phyloP scores from a whole-genome alignment of 1,140 invertebrate species.

The Macrosteles quadrilineatus region DNA sequence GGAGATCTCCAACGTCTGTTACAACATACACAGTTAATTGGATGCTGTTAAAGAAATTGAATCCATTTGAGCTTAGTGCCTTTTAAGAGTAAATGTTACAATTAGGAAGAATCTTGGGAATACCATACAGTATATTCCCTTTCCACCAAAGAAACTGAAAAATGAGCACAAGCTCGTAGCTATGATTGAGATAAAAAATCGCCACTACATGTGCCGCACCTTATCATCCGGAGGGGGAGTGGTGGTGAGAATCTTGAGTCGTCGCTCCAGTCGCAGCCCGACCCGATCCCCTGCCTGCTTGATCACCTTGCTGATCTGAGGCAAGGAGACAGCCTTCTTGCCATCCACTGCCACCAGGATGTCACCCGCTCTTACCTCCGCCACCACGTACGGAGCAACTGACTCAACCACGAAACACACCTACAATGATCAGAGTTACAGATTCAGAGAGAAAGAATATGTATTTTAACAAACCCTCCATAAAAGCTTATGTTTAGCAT shows the following conservation, averaged over 20 bases:
- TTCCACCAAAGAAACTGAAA: too few species aligned
- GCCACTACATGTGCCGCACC: too few species aligned
- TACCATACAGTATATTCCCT: too few species aligned
- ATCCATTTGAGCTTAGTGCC: too few species aligned
- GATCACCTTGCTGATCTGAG: slow-evolving; percentile 70
- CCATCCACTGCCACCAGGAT: slow-evolving; percentile 79
- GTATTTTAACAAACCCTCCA: background rate
- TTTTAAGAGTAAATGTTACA: too few species aligned
- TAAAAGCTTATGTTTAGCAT: background rate
- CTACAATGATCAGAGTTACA: slow-evolving; percentile 29
- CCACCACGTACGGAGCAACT: slow-evolving; percentile 60
- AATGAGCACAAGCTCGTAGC: too few species aligned
- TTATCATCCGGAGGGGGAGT: slow-evolving; percentile 33
- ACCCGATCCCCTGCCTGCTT: slow-evolving; percentile 57
- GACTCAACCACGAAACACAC: slow-evolving; percentile 71
- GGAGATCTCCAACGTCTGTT: slow-evolving; percentile 15
- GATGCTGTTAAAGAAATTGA: too few species aligned
- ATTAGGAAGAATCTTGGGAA: too few species aligned
- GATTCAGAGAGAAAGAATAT: background rate
- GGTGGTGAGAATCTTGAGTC: slow-evolving; percentile 41
- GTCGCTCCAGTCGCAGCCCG: slow-evolving; percentile 60
- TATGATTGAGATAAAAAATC: too few species aligned
- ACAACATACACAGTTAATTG: slow-evolving; percentile 11
- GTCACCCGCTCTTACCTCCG: slow-evolving; percentile 74
- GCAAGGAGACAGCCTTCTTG: slow-evolving; percentile 69